phyloP scores from a whole-genome alignment of 2,797 vertebrate species.

The Xenentodon cancila region DNA sequence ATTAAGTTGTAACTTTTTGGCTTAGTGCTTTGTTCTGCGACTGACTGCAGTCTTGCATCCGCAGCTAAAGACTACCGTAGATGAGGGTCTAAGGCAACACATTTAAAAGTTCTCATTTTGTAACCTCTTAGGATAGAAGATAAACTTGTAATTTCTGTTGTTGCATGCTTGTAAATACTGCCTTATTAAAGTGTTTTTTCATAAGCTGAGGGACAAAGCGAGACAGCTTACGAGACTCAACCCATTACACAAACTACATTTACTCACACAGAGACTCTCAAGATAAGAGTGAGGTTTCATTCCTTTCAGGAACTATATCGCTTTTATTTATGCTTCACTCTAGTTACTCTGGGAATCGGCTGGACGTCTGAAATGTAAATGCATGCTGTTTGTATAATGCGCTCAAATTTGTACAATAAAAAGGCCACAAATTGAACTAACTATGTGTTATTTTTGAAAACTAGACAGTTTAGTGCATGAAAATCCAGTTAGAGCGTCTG shows the following conservation, averaged over 20 bases:
- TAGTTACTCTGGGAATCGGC: slow-evolving; percentile 21
- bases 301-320: slow-evolving; percentile 34
- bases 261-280: slow-evolving; percentile 36
- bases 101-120: background rate
- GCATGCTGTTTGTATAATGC: slow-evolving; percentile 23
- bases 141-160: slow-evolving; percentile 22
- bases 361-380: slow-evolving; percentile 57
- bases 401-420: slow-evolving; percentile 42
- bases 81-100: background rate
- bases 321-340: slow-evolving; percentile 16
- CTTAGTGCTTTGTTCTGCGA: background rate
- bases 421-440: slow-evolving; percentile 22
- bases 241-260: slow-evolving; percentile 57
- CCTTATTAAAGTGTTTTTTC: slow-evolving; percentile 68
- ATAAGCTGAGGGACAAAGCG: background rate
- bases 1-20: no score
- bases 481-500: slow-evolving; percentile 68
- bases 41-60: no score
- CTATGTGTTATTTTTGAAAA: slow-evolving; percentile 38
- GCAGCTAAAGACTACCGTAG: background rate
- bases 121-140: slow-evolving; percentile 21
- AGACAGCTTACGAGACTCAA: slow-evolving; percentile 23
- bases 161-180: slow-evolving; percentile 7
- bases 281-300: slow-evolving; percentile 42
- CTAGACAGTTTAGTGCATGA: slow-evolving; percentile 71